Evolutionary conservation across 1,140 invertebrate genomes (phyloP).

Genomic region (Phymorhynchus buccinoides): DNA sequence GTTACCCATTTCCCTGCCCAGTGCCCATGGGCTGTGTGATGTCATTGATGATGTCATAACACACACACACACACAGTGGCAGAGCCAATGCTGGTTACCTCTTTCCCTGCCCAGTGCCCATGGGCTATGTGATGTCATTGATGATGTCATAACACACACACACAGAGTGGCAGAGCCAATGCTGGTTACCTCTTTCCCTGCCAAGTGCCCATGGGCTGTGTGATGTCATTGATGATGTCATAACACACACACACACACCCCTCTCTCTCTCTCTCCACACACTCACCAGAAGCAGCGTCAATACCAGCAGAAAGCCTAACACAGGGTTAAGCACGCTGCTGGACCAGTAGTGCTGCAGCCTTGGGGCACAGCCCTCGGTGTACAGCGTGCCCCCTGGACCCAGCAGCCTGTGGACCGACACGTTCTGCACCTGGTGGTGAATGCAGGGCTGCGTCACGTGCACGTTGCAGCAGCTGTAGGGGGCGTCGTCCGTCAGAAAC

Average conservation of each 20-base stretch:
- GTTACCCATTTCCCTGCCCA: too few relatives aligned
- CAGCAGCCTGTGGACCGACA: slow-evolving; percentile 53
- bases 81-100: too few relatives aligned
- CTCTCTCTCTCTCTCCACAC: not conserved
- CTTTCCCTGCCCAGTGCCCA: too few relatives aligned
- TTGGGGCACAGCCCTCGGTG: slow-evolving; percentile 54
- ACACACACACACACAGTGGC: too few relatives aligned
- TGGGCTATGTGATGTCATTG: too few relatives aligned
- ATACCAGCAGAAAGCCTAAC: not conserved
- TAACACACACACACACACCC: not conserved
- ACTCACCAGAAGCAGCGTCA: not conserved
- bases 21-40: too few relatives aligned
- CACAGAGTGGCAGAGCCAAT: too few relatives aligned
- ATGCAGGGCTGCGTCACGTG: slow-evolving; percentile 55
- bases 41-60: too few relatives aligned
- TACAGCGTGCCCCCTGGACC: slow-evolving; percentile 50
- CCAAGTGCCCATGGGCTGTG: too few relatives aligned
- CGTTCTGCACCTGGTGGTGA: slow-evolving; percentile 56
- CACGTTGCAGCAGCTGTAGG: slow-evolving; percentile 63
- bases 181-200: too few relatives aligned
- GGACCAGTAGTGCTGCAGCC: slow-evolving; percentile 47
- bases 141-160: too few relatives aligned
- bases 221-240: too few relatives aligned
- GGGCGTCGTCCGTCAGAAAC: slow-evolving; percentile 58
- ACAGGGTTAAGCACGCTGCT: slow-evolving; percentile 39